These are phyloP conservation scores for Ptychoptera albimana DNA, from an alignment of 2,888 invertebrate genomes.

Conservation along the genomic window DNA sequence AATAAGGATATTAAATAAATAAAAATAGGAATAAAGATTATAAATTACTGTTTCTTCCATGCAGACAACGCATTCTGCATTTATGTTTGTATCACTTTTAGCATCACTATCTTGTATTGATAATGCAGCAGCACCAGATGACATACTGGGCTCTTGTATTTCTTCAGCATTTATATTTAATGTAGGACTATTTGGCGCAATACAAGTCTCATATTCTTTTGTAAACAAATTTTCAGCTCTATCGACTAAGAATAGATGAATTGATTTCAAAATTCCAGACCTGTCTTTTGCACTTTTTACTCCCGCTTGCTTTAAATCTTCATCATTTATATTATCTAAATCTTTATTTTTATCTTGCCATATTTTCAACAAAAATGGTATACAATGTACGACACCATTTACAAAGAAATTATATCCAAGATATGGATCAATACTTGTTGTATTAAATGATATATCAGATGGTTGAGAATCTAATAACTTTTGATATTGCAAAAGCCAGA, in stretches of 20 bases:
- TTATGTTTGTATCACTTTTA: constrained; percentile 23
- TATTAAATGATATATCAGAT: constrained; percentile 41
- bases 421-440: constrained; percentile 44
- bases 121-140: constrained; percentile 22
- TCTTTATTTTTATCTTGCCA: constrained; percentile 14
- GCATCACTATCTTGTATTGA: constrained; percentile 18
- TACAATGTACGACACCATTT: constrained; percentile 57
- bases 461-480: constrained; percentile 62
- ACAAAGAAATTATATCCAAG: constrained; percentile 52
- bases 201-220: background rate
- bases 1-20: constrained; percentile 14
- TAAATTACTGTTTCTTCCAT: constrained; percentile 56
- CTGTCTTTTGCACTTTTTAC: constrained; percentile 40
- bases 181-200: constrained; percentile 1
- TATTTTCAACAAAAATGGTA: constrained; percentile 43
- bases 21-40: constrained; percentile 16
- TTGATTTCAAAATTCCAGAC: constrained; percentile 43
- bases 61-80: constrained; percentile 69
- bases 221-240: constrained; percentile 9
- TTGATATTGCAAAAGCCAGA: constrained; percentile 72
- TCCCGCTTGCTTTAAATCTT: constrained; percentile 41
- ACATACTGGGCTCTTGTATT: constrained; percentile 11
- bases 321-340: constrained; percentile 32
- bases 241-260: constrained; percentile 37
- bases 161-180: constrained; percentile 8